Conservation (phyloP, 2,797 vertebrate species). For the Pantherophis alleghaniensis region DNA sequence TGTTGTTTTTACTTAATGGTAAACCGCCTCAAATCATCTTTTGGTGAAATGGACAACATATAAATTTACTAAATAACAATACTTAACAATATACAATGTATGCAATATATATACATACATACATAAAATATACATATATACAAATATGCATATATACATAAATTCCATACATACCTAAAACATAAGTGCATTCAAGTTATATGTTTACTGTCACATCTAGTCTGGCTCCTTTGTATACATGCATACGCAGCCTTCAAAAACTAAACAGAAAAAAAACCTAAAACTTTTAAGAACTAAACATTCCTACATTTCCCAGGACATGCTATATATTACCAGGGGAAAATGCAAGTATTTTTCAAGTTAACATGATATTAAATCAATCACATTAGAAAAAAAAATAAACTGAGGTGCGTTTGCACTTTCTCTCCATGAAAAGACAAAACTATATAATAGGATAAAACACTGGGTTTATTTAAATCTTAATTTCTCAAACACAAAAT, state of each 20-base stretch:
- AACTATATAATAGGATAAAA: slow-evolving; percentile 20
- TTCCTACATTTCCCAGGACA: background rate
- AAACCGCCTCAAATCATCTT: background rate
- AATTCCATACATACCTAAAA: background rate
- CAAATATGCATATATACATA: background rate
- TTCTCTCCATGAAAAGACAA: slow-evolving; percentile 27
- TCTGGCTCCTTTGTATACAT: background rate
- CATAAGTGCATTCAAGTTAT: background rate
- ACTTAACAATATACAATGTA: background rate
- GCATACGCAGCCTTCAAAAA: background rate
- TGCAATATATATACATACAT: background rate
- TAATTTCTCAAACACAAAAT: slow-evolving; percentile 17
- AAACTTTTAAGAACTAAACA: background rate
- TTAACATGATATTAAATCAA: background rate
- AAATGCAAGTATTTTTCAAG: fast-evolving
- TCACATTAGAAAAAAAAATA: slow-evolving; percentile 22
- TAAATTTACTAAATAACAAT: background rate
- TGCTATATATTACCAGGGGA: background rate
- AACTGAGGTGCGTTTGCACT: slow-evolving; percentile 28
- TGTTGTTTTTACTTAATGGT: background rate
- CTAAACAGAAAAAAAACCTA: background rate
- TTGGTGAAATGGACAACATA: background rate
- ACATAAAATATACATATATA: background rate
- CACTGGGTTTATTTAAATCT: background rate
- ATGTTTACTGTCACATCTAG: background rate